Conservation (phyloP, 2,797 vertebrate species). For the Diplodus puntazzo region DNA sequence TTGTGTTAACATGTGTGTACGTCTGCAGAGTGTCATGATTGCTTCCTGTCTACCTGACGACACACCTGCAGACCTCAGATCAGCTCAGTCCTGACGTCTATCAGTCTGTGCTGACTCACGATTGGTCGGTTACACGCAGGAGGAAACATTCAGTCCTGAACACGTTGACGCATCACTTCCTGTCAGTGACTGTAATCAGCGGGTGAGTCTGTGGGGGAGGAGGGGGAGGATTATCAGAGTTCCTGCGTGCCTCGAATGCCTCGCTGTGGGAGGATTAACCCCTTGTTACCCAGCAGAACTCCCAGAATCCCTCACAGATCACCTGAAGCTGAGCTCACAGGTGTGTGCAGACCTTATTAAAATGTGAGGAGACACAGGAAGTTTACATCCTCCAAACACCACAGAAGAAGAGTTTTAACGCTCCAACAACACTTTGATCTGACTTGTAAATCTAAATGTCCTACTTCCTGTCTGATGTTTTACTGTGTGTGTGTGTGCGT, state of each 20-base stretch:
- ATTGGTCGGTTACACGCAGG: neutral
- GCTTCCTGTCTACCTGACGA: too few relatives aligned
- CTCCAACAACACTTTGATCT: too few relatives aligned
- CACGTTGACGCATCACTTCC: conserved; percentile 7
- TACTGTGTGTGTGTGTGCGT: neutral
- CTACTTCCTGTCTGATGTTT: neutral
- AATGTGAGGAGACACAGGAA: too few relatives aligned
- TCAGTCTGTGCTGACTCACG: neutral
- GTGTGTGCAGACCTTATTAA: too few relatives aligned
- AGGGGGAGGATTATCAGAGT: neutral
- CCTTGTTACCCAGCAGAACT: conserved; percentile 14
- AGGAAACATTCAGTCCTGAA: neutral
- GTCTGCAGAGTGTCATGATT: too few relatives aligned
- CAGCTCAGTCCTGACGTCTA: too few relatives aligned
- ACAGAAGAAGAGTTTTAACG: too few relatives aligned
- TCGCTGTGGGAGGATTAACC: conserved; percentile 34
- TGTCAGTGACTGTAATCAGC: neutral
- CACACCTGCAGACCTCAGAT: too few relatives aligned
- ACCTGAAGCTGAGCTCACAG: too few relatives aligned
- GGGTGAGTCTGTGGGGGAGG: neutral
- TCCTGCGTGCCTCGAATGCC: conserved; percentile 23
- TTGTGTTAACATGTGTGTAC: too few relatives aligned
- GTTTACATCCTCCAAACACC: too few relatives aligned
- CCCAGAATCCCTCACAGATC: neutral
- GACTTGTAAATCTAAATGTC: neutral